Percentiles rank a stretch among this genome's conserved stretches.
Conservation (phyloP, 2,113 vertebrate genomes). For the Argyrosomus japonicus region DNA sequence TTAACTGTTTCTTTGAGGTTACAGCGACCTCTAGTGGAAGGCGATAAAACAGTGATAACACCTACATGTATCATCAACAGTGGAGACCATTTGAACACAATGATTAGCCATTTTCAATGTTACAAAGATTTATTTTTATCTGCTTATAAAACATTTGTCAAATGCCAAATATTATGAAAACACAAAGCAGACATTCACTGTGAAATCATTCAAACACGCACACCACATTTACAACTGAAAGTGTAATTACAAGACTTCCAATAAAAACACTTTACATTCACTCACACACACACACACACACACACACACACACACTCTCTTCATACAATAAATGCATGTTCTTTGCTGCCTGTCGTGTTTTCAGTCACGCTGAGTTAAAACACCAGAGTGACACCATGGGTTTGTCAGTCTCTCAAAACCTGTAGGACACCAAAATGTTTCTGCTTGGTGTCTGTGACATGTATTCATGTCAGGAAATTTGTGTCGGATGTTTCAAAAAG, state of each 20-base stretch:
- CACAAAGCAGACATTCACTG: conserved; percentile 26
- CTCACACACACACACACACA: conserved; percentile 27
- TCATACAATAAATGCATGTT: conserved; percentile 42
- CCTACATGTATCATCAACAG: not conserved
- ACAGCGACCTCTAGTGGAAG: conserved; percentile 63
- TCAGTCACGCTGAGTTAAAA: conserved; percentile 41
- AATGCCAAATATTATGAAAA: conserved; percentile 53
- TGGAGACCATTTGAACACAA: not conserved
- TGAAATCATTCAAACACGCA: conserved; percentile 9
- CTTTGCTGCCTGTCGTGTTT: not conserved
- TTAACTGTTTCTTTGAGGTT: not conserved
- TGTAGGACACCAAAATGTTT: conserved; percentile 34
- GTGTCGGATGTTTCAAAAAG: conserved; percentile 28
- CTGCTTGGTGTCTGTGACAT: conserved; percentile 17
- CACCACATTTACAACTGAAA: conserved; percentile 30
- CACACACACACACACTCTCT: conserved; percentile 6
- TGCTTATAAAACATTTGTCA: conserved; percentile 58
- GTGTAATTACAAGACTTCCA: conserved; percentile 34
- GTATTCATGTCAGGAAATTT: conserved; percentile 7
- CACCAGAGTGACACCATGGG: conserved; percentile 9
- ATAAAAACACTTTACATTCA: conserved; percentile 45
- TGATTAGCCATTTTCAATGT: conserved; percentile 11
- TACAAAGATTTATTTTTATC: conserved; percentile 61
- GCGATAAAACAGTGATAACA: not conserved
- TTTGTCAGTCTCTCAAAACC: conserved; percentile 48